phyloP scores from a whole-genome alignment of 2,797 vertebrate genomes.

The Silurus lanzhouensis region DNA sequence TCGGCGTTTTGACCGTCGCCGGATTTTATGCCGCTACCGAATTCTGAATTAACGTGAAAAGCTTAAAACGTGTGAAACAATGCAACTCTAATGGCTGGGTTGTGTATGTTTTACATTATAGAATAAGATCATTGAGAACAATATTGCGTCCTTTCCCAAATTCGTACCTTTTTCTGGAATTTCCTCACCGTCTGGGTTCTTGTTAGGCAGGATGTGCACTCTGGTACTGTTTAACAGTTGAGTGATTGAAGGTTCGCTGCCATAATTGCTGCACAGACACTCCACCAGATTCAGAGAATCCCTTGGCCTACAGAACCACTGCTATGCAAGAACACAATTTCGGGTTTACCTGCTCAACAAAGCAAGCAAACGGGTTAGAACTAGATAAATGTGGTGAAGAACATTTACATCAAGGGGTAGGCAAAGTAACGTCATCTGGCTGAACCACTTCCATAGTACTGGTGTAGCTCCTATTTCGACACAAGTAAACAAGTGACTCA shows the following conservation, averaged over 20 bases:
- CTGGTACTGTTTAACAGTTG: constrained; percentile 76
- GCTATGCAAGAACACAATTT: constrained; percentile 69
- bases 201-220: constrained; percentile 83
- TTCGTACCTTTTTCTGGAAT: constrained; percentile 6
- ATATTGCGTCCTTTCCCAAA: background rate
- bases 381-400: background rate
- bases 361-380: constrained; percentile 26
- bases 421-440: background rate
- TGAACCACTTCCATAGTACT: background rate
- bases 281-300: constrained; percentile 80
- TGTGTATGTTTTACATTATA: background rate
- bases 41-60: background rate
- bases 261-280: constrained; percentile 82
- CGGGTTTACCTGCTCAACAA: constrained; percentile 46
- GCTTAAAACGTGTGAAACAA: background rate
- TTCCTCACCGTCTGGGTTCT: constrained; percentile 76
- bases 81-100: too few species aligned
- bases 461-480: background rate
- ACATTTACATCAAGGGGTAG: background rate
- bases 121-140: background rate
- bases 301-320: constrained; percentile 81
- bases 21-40: background rate
- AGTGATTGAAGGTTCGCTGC: constrained; percentile 78
- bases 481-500: too few species aligned
- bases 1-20: constrained; percentile 18